Evolutionary conservation across 2,113 vertebrate genomes (phyloP).

Genomic region (Cnemophilus loriae): DNA sequence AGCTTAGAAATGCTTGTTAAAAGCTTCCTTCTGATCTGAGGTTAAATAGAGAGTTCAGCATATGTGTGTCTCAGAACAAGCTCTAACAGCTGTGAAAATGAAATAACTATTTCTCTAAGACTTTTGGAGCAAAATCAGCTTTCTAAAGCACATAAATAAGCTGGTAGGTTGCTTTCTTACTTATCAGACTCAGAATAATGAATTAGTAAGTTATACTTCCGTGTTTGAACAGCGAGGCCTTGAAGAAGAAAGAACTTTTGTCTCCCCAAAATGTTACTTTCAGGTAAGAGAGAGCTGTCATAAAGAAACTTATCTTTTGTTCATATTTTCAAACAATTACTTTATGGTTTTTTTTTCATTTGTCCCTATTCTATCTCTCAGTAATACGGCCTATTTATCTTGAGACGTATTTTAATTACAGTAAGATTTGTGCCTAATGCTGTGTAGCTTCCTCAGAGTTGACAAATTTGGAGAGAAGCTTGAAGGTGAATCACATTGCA

Average conservation of each 20-base stretch:
- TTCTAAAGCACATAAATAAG: background rate
- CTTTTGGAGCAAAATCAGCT: background rate
- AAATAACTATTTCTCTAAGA: background rate
- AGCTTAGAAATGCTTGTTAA: background rate
- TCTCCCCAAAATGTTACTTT: background rate
- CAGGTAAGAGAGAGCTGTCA: background rate
- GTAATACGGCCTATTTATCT: background rate
- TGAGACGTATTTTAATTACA: background rate
- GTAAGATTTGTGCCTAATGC: background rate
- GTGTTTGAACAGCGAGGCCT: background rate
- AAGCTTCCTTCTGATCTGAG: background rate
- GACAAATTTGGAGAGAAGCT: background rate
- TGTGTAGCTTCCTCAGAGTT: background rate
- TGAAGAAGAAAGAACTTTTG: slow-evolving; percentile 8
- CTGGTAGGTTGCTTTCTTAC: background rate
- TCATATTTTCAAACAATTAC: background rate
- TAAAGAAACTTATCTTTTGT: background rate
- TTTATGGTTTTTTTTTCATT: background rate
- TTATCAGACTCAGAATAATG: background rate
- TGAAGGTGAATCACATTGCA: background rate
- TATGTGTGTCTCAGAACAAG: background rate
- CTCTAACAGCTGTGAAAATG: background rate
- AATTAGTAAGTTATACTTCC: background rate
- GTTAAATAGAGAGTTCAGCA: background rate
- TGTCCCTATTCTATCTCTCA: slow-evolving; percentile 27